These are phyloP conservation scores for Sander vitreus DNA, from an alignment of 2,113 vertebrate species.

Conservation along the genomic window DNA sequence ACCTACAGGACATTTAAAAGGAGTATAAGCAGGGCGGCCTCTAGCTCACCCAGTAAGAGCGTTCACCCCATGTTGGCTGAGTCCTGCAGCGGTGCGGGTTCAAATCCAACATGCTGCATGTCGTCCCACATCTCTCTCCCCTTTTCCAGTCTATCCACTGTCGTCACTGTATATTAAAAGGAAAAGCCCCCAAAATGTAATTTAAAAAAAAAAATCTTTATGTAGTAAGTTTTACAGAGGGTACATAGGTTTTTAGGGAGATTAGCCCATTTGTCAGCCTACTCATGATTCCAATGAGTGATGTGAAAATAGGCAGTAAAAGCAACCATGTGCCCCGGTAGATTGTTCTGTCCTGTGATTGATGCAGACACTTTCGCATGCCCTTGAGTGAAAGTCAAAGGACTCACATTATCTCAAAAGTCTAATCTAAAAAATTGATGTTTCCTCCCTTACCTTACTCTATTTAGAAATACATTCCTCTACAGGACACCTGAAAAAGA, in stretches of 20 bases:
- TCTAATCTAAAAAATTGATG: neutral
- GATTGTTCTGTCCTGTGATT: conserved; percentile 42
- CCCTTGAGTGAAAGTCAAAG: conserved; percentile 49
- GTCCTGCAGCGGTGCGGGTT: too few species aligned
- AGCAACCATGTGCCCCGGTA: conserved; percentile 25
- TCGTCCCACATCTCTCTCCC: too few species aligned
- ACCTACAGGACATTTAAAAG: conserved; percentile 21
- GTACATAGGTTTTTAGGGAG: conserved; percentile 28
- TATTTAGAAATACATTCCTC: neutral
- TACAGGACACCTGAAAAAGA: neutral
- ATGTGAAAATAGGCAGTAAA: conserved; percentile 42
- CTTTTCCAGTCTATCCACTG: too few species aligned
- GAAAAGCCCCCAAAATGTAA: too few species aligned
- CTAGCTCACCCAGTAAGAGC: too few species aligned
- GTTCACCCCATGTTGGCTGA: too few species aligned
- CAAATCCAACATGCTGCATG: too few species aligned
- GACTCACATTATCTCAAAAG: conserved; percentile 9
- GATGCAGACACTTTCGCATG: conserved; percentile 48
- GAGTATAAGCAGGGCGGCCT: neutral
- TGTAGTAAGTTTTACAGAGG: conserved; percentile 4
- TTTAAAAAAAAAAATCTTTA: too few species aligned
- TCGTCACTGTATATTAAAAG: too few species aligned
- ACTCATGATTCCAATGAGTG: conserved; percentile 14
- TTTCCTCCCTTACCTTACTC: conserved; percentile 15
- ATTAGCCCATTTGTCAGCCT: conserved; percentile 34